A percentile compares a stretch with the other conserved stretches of the same genome.
Conservation (phyloP, 2,797 vertebrate genomes). For the Halcyon chelicuti region DNA sequence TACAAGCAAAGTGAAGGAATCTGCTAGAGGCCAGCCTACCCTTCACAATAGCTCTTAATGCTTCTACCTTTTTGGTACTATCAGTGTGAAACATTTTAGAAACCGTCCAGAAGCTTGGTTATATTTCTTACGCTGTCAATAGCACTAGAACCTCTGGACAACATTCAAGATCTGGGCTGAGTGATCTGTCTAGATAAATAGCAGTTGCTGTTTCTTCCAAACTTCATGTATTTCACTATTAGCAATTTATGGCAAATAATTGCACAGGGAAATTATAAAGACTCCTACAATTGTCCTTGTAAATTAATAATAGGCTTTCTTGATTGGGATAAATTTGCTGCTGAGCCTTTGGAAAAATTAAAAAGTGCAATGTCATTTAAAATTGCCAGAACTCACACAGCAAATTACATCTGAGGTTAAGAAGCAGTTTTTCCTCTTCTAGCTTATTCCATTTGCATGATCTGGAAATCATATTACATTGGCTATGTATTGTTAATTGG, state of each 20-base stretch:
- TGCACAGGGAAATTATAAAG: slow-evolving; percentile 85
- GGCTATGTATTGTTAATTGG: slow-evolving; percentile 92
- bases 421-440: slow-evolving; percentile 82
- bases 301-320: slow-evolving; percentile 87
- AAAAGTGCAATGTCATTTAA: slow-evolving; percentile 90
- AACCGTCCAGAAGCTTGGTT: slow-evolving; percentile 47
- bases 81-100: slow-evolving; percentile 68
- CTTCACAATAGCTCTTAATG: slow-evolving; percentile 68
- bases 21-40: slow-evolving; percentile 77
- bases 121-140: slow-evolving; percentile 51
- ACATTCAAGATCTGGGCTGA: slow-evolving; percentile 52
- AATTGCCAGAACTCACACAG: slow-evolving; percentile 85
- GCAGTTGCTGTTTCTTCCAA: slow-evolving; percentile 75
- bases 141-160: slow-evolving; percentile 49
- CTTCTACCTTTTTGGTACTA: slow-evolving; percentile 72
- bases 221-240: slow-evolving; percentile 76
- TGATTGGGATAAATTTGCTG: slow-evolving; percentile 89
- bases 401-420: slow-evolving; percentile 89
- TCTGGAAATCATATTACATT: slow-evolving; percentile 89
- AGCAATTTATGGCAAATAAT: slow-evolving; percentile 84
- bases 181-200: slow-evolving; percentile 68
- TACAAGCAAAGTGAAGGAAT: slow-evolving; percentile 83
- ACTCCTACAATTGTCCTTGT: slow-evolving; percentile 86
- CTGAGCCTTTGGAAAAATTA: slow-evolving; percentile 86
- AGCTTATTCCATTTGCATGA: slow-evolving; percentile 88